Percentiles rank a stretch among this genome's conserved stretches.
Evolutionary conservation across 2,888 invertebrate genomes (phyloP).

Genomic region (Lissocephala sabroskyi): DNA sequence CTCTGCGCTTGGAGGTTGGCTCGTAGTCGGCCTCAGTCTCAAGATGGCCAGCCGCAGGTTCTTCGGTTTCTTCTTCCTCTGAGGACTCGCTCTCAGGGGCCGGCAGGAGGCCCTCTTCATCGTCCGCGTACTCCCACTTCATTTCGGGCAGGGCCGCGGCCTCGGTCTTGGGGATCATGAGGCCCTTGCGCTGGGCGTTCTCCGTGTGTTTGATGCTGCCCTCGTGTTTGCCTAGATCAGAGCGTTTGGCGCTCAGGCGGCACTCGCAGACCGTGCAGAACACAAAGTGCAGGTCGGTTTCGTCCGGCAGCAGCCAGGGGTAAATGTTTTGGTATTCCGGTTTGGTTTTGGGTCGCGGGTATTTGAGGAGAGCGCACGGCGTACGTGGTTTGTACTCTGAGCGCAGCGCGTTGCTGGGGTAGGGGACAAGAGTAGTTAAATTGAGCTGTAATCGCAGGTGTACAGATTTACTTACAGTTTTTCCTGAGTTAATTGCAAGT

Average conservation of each 20-base stretch:
- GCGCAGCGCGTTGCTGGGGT: constrained; percentile 39
- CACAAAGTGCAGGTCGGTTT: constrained; percentile 58
- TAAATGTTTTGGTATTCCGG: constrained; percentile 51
- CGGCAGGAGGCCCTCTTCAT: constrained; percentile 36
- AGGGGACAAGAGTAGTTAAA: too few relatives aligned
- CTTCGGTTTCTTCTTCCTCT: constrained; percentile 10
- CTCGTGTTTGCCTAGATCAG: constrained; percentile 57
- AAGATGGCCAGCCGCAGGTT: constrained; percentile 12
- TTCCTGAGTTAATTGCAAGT: constrained; percentile 51
- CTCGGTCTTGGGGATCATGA: constrained; percentile 18
- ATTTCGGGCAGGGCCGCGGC: constrained; percentile 10
- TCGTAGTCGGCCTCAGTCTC: constrained; percentile 25
- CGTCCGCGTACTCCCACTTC: constrained; percentile 55
- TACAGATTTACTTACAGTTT: constrained; percentile 47
- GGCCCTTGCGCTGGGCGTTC: constrained; percentile 47
- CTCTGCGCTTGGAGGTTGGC: constrained; percentile 34
- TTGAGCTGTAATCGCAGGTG: not conserved
- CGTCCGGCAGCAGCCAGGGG: constrained; percentile 58
- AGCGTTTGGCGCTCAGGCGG: constrained; percentile 57
- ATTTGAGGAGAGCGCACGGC: constrained; percentile 50
- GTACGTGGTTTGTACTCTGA: constrained; percentile 54
- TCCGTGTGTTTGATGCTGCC: constrained; percentile 61
- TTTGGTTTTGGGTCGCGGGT: constrained; percentile 59
- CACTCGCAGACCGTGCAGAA: constrained; percentile 56
- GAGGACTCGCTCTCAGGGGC: not conserved